A percentile compares a stretch with the other conserved stretches of the same genome.
These are phyloP conservation scores for Myopa testacea DNA, from an alignment of 2,888 invertebrate genomes.

Conservation along the genomic window DNA sequence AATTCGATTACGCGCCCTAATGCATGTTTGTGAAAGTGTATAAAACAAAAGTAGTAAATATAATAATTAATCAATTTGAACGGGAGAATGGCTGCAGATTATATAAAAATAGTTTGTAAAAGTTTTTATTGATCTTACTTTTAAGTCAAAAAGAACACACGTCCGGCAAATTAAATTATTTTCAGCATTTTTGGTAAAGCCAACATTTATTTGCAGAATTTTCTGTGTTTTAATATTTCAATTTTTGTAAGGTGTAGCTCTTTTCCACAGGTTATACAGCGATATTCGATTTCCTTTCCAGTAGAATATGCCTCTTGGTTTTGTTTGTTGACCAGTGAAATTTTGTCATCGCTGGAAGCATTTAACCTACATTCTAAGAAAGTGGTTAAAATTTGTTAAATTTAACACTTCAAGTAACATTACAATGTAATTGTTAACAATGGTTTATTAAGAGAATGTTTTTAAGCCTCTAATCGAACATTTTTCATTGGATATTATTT, in stretches of 20 bases:
- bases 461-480: too few species aligned
- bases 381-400: neutral
- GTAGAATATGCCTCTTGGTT: conserved; percentile 53
- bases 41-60: neutral
- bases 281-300: conserved; percentile 67
- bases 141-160: conserved; percentile 31
- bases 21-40: neutral
- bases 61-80: neutral
- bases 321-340: conserved; percentile 51
- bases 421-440: neutral
- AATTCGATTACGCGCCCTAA: conserved; percentile 57
- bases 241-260: conserved; percentile 80
- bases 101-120: conserved; percentile 31
- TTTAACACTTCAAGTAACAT: neutral
- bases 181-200: conserved; percentile 1
- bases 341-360: neutral
- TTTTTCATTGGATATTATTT: too few species aligned
- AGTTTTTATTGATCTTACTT: conserved; percentile 33
- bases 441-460: neutral
- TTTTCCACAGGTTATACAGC: conserved; percentile 79
- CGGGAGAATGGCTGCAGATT: conserved; percentile 25
- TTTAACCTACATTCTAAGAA: conserved; percentile 11
- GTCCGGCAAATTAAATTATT: conserved; percentile 7
- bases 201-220: conserved; percentile 68
- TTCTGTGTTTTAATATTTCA: conserved; percentile 88